These are phyloP conservation scores for Leptinotarsa haldemani DNA, from an alignment of 2,888 invertebrate genomes.

Conservation along the genomic window DNA sequence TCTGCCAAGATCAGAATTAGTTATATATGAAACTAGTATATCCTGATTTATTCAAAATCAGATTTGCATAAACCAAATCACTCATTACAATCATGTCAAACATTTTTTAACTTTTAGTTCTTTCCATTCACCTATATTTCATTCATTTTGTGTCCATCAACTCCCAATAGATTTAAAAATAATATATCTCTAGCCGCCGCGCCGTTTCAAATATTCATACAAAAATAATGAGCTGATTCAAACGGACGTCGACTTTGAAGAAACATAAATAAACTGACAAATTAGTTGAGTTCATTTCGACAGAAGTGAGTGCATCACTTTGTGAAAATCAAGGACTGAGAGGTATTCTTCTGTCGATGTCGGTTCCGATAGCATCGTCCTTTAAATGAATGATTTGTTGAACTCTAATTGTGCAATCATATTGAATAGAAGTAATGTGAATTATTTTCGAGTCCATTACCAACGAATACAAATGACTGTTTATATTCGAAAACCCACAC, in stretches of 20 bases:
- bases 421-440: background rate
- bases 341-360: background rate
- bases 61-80: too few relatives aligned
- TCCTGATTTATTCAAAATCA: too few relatives aligned
- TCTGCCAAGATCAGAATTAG: too few relatives aligned
- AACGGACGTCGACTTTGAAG: background rate
- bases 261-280: constrained; percentile 6
- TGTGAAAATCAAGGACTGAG: background rate
- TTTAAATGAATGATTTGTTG: background rate
- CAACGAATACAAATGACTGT: constrained; percentile 1
- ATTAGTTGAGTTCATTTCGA: background rate
- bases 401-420: constrained; percentile 7
- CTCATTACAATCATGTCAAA: too few relatives aligned
- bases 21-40: too few relatives aligned
- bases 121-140: too few relatives aligned
- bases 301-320: background rate
- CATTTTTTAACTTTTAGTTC: too few relatives aligned
- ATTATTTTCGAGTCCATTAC: constrained; percentile 1
- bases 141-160: too few relatives aligned
- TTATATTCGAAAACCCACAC: background rate
- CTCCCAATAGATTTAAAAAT: background rate
- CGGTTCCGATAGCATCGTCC: background rate
- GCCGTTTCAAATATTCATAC: background rate
- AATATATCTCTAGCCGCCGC: background rate
- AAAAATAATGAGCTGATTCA: constrained; percentile 8